A percentile compares a stretch with the other conserved stretches of the same genome.
phyloP scores from a whole-genome alignment of 2,888 invertebrate genomes.

The Epinotia bilunana region DNA sequence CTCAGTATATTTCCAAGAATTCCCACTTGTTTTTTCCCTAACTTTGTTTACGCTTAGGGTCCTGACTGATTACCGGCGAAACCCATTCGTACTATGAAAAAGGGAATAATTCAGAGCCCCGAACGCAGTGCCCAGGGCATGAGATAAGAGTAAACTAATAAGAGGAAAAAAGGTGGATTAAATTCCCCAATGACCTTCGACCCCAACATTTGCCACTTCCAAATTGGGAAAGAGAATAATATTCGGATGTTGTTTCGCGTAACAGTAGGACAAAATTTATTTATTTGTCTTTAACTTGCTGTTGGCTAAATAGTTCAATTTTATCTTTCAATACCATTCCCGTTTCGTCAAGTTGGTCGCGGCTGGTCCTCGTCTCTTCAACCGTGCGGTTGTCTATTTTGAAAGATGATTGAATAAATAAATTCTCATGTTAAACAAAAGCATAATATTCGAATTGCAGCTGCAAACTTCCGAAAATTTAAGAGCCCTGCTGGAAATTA shows the following conservation, averaged over 20 bases:
- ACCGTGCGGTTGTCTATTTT: too few species aligned
- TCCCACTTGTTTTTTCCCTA: constrained; percentile 28
- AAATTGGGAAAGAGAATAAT: not conserved
- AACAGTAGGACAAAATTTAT: not conserved
- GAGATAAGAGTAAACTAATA: constrained; percentile 38
- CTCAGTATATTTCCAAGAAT: constrained; percentile 14
- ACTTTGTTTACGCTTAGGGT: constrained; percentile 38
- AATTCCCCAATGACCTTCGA: constrained; percentile 16
- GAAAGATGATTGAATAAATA: too few species aligned
- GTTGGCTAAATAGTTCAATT: too few species aligned
- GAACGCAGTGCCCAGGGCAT: constrained; percentile 4
- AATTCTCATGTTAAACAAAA: too few species aligned
- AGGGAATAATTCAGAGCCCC: constrained; percentile 29
- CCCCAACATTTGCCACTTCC: not conserved
- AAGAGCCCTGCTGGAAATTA: too few species aligned
- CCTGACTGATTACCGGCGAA: constrained; percentile 41
- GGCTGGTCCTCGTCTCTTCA: too few species aligned
- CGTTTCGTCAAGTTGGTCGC: too few species aligned
- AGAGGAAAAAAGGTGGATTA: constrained; percentile 33
- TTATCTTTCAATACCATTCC: too few species aligned
- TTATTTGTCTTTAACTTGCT: too few species aligned
- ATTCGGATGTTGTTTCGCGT: not conserved
- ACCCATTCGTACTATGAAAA: constrained; percentile 40
- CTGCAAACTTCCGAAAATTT: too few species aligned
- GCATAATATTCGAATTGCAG: too few species aligned